phyloP scores from a whole-genome alignment of 2,888 invertebrate species.

The Diarsia dahlii region DNA sequence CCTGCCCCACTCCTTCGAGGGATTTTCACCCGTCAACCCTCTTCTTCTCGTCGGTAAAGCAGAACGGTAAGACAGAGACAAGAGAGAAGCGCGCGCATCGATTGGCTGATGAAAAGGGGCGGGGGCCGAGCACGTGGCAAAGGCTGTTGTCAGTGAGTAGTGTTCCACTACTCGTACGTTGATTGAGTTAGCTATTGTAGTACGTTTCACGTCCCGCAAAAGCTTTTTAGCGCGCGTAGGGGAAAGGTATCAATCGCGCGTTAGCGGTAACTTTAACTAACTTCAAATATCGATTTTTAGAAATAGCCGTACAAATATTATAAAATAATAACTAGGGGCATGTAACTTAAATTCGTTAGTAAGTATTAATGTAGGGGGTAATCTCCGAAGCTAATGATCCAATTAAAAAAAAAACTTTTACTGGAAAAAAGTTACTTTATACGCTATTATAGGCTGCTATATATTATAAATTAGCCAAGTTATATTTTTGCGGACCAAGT shows the following conservation, averaged over 20 bases:
- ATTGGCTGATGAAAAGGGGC: constrained; percentile 88
- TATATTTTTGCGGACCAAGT: too few species aligned
- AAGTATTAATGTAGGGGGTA: too few species aligned
- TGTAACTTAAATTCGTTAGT: not conserved
- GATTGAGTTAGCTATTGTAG: constrained; percentile 78
- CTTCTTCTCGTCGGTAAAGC: constrained; percentile 84
- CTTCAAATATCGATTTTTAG: constrained; percentile 48
- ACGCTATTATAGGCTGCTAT: too few species aligned
- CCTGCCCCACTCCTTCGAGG: constrained; percentile 74
- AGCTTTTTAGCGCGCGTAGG: constrained; percentile 73
- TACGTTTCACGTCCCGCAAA: constrained; percentile 75
- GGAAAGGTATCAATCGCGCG: constrained; percentile 69
- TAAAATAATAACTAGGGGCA: not conserved
- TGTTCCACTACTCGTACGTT: constrained; percentile 73
- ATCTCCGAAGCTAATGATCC: too few species aligned
- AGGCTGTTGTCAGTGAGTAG: constrained; percentile 77
- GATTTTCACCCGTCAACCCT: constrained; percentile 73
- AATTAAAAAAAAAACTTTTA: too few species aligned
- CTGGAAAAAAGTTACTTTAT: too few species aligned
- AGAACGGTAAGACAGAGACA: constrained; percentile 81
- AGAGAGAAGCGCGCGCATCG: constrained; percentile 81
- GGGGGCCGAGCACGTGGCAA: constrained; percentile 87
- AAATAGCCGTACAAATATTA: not conserved
- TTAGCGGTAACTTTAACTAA: constrained; percentile 55
- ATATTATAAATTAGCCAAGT: too few species aligned